Conservation (phyloP, 2,797 vertebrate genomes). For the Chaenodraco wilsoni region DNA sequence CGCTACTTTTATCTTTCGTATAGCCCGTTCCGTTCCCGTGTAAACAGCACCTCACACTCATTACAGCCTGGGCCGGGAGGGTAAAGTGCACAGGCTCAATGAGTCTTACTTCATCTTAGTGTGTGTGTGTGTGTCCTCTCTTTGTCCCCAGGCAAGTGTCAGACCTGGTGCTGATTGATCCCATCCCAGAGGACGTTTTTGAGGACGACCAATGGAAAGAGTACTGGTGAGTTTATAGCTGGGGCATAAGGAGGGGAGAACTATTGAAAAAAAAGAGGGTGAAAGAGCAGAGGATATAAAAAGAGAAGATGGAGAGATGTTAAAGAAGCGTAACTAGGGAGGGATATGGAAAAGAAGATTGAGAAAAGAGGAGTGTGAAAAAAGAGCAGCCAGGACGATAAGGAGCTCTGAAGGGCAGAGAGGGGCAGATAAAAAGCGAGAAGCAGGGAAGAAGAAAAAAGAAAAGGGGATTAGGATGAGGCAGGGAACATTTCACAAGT, state of each 20-base stretch:
- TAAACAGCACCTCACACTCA: conserved; percentile 11
- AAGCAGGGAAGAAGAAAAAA: conserved; percentile 27
- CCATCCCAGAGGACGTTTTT: conserved; percentile 86
- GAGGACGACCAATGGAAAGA: conserved; percentile 82
- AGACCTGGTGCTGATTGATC: conserved; percentile 87
- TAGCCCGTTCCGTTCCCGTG: no score
- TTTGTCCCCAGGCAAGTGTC: conserved; percentile 84
- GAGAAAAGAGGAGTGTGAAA: conserved; percentile 24
- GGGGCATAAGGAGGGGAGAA: conserved; percentile 19
- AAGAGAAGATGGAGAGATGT: conserved; percentile 22
- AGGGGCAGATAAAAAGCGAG: conserved; percentile 47
- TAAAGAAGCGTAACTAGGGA: conserved; percentile 19
- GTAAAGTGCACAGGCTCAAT: conserved; percentile 55
- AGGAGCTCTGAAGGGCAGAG: conserved; percentile 46
- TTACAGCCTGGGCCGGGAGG: conserved; percentile 44
- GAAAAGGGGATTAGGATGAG: conserved; percentile 51
- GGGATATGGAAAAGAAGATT: conserved; percentile 19
- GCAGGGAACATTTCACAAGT: conserved; percentile 11
- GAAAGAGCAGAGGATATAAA: background rate
- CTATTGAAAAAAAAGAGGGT: background rate
- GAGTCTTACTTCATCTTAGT: conserved; percentile 50
- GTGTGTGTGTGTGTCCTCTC: conserved; percentile 48
- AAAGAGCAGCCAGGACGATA: conserved; percentile 26
- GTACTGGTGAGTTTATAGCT: conserved; percentile 82
- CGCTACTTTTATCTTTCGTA: no score